Conservation (phyloP, 2,797 vertebrate genomes). For the Chaetophractus vellerosus region DNA sequence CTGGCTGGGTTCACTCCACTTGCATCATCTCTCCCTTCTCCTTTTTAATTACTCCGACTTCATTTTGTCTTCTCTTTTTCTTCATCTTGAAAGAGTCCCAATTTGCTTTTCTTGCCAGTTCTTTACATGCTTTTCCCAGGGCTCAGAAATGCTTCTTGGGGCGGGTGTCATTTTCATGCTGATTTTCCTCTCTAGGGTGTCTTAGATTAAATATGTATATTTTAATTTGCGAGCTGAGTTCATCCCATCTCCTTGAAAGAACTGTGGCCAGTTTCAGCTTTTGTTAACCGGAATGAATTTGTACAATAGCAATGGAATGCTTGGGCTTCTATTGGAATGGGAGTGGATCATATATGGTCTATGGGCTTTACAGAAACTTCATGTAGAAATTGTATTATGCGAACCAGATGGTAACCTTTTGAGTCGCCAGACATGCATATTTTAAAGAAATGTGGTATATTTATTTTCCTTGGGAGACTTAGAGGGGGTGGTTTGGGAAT, state of each 20-base stretch:
- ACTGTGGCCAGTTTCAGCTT: neutral
- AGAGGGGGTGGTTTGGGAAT: neutral
- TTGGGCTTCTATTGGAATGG: neutral
- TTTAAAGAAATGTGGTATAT: conserved; percentile 54
- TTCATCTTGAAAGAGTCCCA: conserved; percentile 19
- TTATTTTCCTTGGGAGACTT: conserved; percentile 12
- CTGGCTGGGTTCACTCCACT: neutral
- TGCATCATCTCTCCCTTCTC: neutral
- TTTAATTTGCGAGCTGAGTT: neutral
- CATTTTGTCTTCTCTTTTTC: neutral
- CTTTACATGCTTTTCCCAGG: neutral
- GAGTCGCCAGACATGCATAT: conserved; percentile 64
- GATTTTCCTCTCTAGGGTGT: neutral
- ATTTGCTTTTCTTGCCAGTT: neutral
- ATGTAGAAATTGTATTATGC: conserved; percentile 53
- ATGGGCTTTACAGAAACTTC: conserved; percentile 57
- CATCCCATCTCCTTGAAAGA: neutral
- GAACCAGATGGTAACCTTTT: conserved; percentile 71
- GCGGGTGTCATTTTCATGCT: neutral
- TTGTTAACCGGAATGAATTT: neutral
- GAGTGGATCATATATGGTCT: neutral
- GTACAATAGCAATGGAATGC: neutral
- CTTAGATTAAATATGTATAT: neutral
- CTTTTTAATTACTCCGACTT: neutral
- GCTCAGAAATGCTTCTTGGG: neutral